Base-by-base conservation (phyloP, 2,797 vertebrate genomes). In the Enteromius trimaculatus region DNA sequence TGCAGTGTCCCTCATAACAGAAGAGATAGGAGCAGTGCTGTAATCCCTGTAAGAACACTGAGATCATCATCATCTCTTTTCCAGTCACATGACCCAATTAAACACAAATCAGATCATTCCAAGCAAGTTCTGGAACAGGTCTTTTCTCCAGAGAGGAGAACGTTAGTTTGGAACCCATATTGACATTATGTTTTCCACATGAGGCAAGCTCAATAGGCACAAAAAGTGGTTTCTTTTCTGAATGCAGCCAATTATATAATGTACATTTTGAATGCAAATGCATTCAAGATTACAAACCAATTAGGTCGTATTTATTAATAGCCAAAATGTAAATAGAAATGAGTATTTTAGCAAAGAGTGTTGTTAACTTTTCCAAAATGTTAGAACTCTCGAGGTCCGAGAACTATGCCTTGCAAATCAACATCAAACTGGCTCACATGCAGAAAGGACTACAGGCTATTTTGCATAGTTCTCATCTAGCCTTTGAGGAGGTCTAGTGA, bases 31-130 rank as follows among this genome's bases (percentile, higher is more conserved):
- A 84, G 60, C 79, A 87, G 71, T 23, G 39, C 26, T 62, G 23
- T 82, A 89, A 86, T 81, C 81, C 81, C 71, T 31, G 7, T 60
- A 65, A 58, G 70, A 86, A 86, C 77, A 84, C 6, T 65, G 60
- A 85, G 77, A 87, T 84, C 81, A 42, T 42, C 39, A 87, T 85
- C 79, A 39, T 53, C 68, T 84, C 80, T 34, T 80, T 82, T 78
- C 23, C 72, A 53, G 72, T 86, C 79, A 80, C 81, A 81, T 85
- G 80, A 85, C 74, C 47, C 26, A 81, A 68, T 79, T 75, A 65
- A 72, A 64, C 74, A 55, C 77, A 76, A 78, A 81, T 31, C 85
- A 83, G 44, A 51, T 80, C 44, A 71, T 79, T 77, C 65, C 29
- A 44, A 75, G 34, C 55, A 81, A 23, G 14, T 81, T 85, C 51